These are phyloP conservation scores for Himantopus leucocephalus DNA, from an alignment of 2,113 vertebrate genomes.

Conservation along the genomic window DNA sequence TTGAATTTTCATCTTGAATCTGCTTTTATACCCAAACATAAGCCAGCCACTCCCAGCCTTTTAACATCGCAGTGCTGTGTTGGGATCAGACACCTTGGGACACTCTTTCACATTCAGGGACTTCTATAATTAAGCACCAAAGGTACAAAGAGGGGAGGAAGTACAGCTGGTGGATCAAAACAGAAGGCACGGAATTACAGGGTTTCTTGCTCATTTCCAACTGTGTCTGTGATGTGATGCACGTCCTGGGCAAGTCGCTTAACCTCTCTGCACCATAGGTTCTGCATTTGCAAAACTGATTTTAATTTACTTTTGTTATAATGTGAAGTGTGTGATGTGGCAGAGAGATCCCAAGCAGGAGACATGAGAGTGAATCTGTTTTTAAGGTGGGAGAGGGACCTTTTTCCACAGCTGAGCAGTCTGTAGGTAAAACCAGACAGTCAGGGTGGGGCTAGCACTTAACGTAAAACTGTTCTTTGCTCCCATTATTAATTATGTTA, in stretches of 20 bases:
- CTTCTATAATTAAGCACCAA: not conserved
- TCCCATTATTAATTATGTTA: not conserved
- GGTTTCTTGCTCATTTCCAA: not conserved
- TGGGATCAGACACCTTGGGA: not conserved
- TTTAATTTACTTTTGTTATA: not conserved
- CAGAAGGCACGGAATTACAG: not conserved
- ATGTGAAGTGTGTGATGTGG: not conserved
- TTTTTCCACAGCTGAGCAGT: not conserved
- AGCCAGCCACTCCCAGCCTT: not conserved
- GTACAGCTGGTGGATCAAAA: not conserved
- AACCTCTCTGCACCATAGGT: not conserved
- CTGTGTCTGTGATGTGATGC: too few relatives aligned
- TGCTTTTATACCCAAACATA: not conserved
- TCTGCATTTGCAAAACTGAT: not conserved
- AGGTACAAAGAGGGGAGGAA: not conserved
- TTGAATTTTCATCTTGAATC: not conserved
- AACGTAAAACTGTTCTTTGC: not conserved
- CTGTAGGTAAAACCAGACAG: not conserved
- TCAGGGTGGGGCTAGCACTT: not conserved
- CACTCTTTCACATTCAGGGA: not conserved
- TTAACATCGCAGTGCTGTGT: not conserved
- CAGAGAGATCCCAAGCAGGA: not conserved
- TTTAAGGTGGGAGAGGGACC: not conserved
- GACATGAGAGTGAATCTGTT: too few relatives aligned
- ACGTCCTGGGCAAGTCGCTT: not conserved